phyloP scores from a whole-genome alignment of 2,888 invertebrate species.

The Lochmaea crataegi region DNA sequence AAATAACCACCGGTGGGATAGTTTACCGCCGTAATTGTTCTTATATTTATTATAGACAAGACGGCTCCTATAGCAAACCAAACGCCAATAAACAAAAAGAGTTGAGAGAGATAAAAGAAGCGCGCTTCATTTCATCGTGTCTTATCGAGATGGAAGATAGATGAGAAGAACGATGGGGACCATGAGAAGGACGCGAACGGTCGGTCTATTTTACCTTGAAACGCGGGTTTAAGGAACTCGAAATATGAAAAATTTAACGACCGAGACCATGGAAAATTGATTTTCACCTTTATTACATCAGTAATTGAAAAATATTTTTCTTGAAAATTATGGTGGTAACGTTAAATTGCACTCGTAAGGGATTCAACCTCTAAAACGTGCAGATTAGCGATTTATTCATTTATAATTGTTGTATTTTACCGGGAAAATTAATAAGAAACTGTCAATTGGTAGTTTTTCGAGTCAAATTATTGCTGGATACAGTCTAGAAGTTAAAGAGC shows the following conservation, averaged over 20 bases:
- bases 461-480: no score
- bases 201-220: slow-evolving; percentile 24
- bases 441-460: no score
- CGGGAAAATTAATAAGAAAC: no score
- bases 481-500: no score
- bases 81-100: slow-evolving; percentile 18
- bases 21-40: not conserved
- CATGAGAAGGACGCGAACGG: slow-evolving; percentile 10
- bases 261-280: slow-evolving; percentile 19
- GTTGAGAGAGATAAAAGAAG: slow-evolving; percentile 13
- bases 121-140: slow-evolving; percentile 16
- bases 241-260: slow-evolving; percentile 15
- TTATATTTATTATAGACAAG: slow-evolving; percentile 14
- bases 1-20: not conserved
- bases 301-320: slow-evolving; percentile 8
- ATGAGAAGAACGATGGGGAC: not conserved
- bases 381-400: no score
- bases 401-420: no score
- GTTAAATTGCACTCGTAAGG: not conserved
- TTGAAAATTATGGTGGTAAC: not conserved
- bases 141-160: slow-evolving; percentile 9
- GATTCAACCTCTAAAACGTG: no score
- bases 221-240: slow-evolving; percentile 24
- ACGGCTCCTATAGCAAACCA: slow-evolving; percentile 22
- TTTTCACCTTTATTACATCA: slow-evolving; percentile 15